Evolutionary conservation across 2,888 invertebrate genomes (phyloP), one percentile per base, ranked within the genome.

Genomic region (Eupithecia pulchellata): DNA sequence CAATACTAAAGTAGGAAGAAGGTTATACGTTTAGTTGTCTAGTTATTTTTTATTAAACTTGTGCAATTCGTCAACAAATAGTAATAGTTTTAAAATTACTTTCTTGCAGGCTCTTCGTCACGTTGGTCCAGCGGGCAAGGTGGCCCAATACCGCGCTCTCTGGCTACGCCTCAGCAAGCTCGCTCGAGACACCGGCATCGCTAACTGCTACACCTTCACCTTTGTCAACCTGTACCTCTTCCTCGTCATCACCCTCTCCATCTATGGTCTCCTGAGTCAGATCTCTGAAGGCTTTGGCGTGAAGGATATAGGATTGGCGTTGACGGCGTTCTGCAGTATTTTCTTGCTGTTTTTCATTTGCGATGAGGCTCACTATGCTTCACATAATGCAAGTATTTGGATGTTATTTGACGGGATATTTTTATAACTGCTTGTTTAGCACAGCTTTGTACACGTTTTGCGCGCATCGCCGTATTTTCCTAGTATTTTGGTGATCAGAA

Each of bases 341-440:
- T 95, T 95, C 52, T 81, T 97, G 63, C 86, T 97, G n/a, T 97
- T 96, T 85, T 96, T 96, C 77, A 96, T 97, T 73, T 97, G 97
- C 79, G 96, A 97, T 78, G 96, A 96, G 84, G 97, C 97, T 0
- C 97, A 97, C 82, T 96, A 96, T 79, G 97, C 97, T 5, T 96
- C 96, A 0, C 95, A 96, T 78, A 96, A 96, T 86, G 97, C 96
- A 84, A 94, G 95, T 89, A 69, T 20, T 57, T 27, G 13, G 3
- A 20, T 47, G 47, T 20, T 47, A 9, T 20, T 4, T 20, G 4
- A 20, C 2, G 2, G 20, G 20, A 20, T 47, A 47, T 9, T 20
- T 20, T 47, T 47, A 20, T 20, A 9, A 47, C 20, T 32, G 3
- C 32, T 32, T 32, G 6, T 32, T 32, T 32, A 32, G 32, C 6